Conservation (phyloP, 2,888 invertebrate genomes). For the Dicranocentrus wangi region DNA sequence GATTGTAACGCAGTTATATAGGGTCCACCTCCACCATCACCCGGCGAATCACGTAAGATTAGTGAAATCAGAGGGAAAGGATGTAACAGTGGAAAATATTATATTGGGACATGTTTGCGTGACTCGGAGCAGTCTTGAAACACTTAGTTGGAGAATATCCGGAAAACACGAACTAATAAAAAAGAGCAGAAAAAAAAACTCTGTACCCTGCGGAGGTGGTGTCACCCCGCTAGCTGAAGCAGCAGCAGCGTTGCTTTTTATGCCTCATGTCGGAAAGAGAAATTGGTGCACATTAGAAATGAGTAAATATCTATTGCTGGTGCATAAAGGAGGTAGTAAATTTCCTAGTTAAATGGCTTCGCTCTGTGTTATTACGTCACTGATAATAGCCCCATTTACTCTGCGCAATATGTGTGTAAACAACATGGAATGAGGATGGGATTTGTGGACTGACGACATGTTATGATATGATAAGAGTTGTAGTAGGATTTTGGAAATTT, state of each 20-base stretch:
- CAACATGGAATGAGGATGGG: neutral
- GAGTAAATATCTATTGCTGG: slow-evolving; percentile 7
- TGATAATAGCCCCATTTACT: neutral
- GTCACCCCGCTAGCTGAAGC: neutral
- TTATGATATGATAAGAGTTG: no score
- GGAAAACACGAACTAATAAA: slow-evolving; percentile 49
- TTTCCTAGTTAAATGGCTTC: slow-evolving; percentile 16
- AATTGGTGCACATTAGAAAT: neutral
- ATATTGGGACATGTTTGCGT: slow-evolving; percentile 43
- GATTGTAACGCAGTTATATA: neutral
- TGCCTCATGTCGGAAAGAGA: neutral
- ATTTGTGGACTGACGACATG: no score
- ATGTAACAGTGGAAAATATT: neutral
- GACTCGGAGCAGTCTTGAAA: slow-evolving; percentile 51
- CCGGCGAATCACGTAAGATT: slow-evolving; percentile 13
- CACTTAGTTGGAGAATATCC: slow-evolving; percentile 60
- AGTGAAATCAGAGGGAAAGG: neutral
- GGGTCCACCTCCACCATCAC: neutral
- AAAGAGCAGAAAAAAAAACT: neutral
- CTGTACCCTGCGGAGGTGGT: no score
- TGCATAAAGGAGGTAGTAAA: slow-evolving; percentile 23
- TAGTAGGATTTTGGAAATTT: no score
- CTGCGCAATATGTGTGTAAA: no score
- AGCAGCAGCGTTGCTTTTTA: slow-evolving; percentile 8
- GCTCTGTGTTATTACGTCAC: neutral